A percentile compares a stretch with the other conserved stretches of the same genome.
These are phyloP conservation scores for Coranthus polyacanthus DNA, from an alignment of 2,797 vertebrate species.

Conservation along the genomic window DNA sequence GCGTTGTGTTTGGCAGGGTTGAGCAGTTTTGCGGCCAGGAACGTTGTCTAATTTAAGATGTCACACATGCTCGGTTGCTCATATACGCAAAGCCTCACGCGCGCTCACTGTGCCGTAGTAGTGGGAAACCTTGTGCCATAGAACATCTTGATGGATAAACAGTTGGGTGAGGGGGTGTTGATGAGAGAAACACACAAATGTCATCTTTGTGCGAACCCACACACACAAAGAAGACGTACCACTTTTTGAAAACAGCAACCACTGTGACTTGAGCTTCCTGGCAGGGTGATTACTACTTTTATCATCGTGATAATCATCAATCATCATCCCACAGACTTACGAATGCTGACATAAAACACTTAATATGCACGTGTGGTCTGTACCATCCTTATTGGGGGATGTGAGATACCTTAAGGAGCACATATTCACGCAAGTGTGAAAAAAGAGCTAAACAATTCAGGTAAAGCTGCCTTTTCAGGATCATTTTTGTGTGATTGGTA, in stretches of 20 bases:
- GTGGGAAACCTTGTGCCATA: conserved; percentile 6
- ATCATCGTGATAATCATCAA: conserved; percentile 61
- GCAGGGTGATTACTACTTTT: conserved; percentile 66
- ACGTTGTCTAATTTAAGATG: conserved; percentile 79
- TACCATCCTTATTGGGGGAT: not conserved
- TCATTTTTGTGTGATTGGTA: too few relatives aligned
- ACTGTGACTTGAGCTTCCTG: conserved; percentile 38
- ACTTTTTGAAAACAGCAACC: conserved; percentile 40
- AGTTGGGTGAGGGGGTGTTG: conserved; percentile 63
- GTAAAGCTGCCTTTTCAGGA: too few relatives aligned
- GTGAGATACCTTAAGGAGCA: not conserved
- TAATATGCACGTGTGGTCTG: conserved; percentile 1
- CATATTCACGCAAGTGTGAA: not conserved
- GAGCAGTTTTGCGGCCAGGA: conserved; percentile 64
- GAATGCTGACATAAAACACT: conserved; percentile 38
- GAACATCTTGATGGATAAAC: conserved; percentile 62
- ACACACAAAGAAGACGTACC: conserved; percentile 13
- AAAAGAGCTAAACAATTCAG: too few relatives aligned
- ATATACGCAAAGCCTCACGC: conserved; percentile 22
- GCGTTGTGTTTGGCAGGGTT: conserved; percentile 67
- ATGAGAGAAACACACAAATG: conserved; percentile 62
- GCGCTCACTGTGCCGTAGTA: too few relatives aligned
- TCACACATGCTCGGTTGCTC: conserved; percentile 63
- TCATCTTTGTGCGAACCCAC: conserved; percentile 56
- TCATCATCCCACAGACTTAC: conserved; percentile 61